phyloP scores from a whole-genome alignment of 2,113 vertebrate species.

The Mobula hypostoma region DNA sequence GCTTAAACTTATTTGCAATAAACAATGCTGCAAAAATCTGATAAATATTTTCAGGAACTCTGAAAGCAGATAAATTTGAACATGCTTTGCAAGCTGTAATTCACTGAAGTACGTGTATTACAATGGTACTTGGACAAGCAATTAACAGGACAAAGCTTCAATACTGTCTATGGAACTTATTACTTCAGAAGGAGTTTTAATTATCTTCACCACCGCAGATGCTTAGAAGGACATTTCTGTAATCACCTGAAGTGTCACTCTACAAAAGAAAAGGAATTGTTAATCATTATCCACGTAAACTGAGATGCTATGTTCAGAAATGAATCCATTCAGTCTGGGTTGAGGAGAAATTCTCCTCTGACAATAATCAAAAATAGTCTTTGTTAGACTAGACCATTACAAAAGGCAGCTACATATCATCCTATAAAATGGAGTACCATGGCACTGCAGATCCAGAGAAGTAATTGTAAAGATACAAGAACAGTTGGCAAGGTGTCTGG shows the following conservation, averaged over 20 bases:
- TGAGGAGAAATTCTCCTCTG: not conserved
- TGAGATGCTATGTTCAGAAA: constrained; percentile 34
- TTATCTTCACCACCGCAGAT: constrained; percentile 82
- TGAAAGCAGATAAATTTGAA: not conserved
- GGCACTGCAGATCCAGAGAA: no score
- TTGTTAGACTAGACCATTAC: constrained; percentile 38
- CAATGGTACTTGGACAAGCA: not conserved
- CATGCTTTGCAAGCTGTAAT: not conserved
- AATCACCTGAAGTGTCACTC: constrained; percentile 85
- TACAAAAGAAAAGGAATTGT: constrained; percentile 52
- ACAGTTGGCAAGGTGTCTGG: no score
- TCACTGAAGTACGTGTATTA: not conserved
- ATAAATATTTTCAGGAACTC: not conserved
- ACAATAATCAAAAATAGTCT: not conserved
- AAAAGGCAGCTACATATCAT: no score
- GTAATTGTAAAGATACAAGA: no score
- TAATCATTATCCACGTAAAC: constrained; percentile 40
- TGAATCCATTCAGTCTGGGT: not conserved
- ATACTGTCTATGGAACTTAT: not conserved
- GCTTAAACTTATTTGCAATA: not conserved
- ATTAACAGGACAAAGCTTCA: not conserved
- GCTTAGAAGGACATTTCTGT: constrained; percentile 79
- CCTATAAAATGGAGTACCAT: no score
- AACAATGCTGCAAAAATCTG: not conserved
- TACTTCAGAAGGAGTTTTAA: constrained; percentile 47